Evolutionary conservation across 2,113 vertebrate species (phyloP), one percentile per base, ranked within the genome.

Genomic region (Phalacrocorax pelagicus): DNA sequence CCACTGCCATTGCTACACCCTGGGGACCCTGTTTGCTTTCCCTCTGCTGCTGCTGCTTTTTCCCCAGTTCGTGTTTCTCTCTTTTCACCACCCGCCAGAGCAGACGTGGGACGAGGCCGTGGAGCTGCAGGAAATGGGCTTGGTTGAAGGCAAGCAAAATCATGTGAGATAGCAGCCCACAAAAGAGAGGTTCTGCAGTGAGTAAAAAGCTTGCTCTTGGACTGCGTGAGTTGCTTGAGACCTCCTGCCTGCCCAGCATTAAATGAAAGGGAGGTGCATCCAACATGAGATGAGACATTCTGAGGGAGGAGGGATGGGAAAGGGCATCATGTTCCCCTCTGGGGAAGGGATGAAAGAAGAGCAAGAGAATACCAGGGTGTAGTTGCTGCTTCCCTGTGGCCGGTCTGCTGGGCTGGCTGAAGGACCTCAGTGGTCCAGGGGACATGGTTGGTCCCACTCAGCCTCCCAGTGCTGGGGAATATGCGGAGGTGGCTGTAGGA

Each of bases 61-160:
- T 27, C 61, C 21, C 27, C 73, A 63, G 55, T 72, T 91, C 34
- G 10, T 0, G 0, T 65, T 92, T 93, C 62, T 92, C 36, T 79
- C 49, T 90, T 89, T 93, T 87, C 42, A 90, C n/a, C 3, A 1
- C 34, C 65, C 5, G 8, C 38, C 55, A 87, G 66, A 85, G 54
- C 46, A 2, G 27, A 3, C 3, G 13, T 12, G 20, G 81, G 73
- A 95, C 0, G 1, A 85, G 54, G 86, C 61, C 1, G 15, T 58
- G 85, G 75, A 96, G 75, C 82, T 3, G 5, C 84, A 94, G 96
- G 91, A 94, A 95, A 85, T 0, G 51, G 88, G 89, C 77, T 87
- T 71, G 51, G 65, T 75, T 94, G 78, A 75, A 88, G 55, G 63
- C 80, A 66, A 77, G 51, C 42, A 81, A 88, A 81, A 78, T 81